A percentile compares a stretch with the other conserved stretches of the same genome.
Evolutionary conservation across 2,888 invertebrate species (phyloP).

Genomic region (Harpagoxenus sublaevis): DNA sequence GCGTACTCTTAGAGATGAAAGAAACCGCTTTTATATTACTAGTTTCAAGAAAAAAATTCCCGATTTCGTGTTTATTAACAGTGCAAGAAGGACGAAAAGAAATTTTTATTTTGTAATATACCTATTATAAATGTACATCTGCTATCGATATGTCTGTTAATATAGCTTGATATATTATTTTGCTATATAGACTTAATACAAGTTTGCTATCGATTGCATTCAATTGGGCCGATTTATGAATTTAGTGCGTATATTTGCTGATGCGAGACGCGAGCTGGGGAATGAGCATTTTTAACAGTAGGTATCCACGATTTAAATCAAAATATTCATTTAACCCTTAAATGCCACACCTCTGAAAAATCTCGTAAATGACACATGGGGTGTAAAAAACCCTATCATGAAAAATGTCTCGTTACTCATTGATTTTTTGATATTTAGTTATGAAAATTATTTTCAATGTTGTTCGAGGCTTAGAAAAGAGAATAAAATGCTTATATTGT

Average conservation of each 20-base stretch:
- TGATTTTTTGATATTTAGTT: too few relatives aligned
- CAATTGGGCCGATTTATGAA: neutral
- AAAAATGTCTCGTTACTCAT: too few relatives aligned
- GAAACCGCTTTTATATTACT: neutral
- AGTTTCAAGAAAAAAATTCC: neutral
- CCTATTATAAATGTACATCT: neutral
- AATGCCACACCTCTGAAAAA: too few relatives aligned
- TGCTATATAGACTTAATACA: neutral
- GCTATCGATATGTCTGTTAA: neutral
- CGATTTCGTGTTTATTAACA: neutral
- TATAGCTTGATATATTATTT: neutral
- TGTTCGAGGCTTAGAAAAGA: too few relatives aligned
- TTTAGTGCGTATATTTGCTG: neutral
- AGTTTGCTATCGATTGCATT: constrained; percentile 7
- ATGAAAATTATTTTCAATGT: too few relatives aligned
- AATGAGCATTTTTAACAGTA: constrained; percentile 7
- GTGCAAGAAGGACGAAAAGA: neutral
- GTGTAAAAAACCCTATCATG: too few relatives aligned
- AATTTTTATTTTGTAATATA: neutral
- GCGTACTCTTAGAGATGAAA: neutral
- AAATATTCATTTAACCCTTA: neutral
- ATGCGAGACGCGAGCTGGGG: neutral
- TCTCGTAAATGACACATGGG: too few relatives aligned
- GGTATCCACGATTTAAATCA: neutral
- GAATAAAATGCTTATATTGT: too few relatives aligned